Percentiles rank a stretch among this genome's conserved stretches.
Conservation (phyloP, 2,888 invertebrate genomes). For the Ellobium chinense region DNA sequence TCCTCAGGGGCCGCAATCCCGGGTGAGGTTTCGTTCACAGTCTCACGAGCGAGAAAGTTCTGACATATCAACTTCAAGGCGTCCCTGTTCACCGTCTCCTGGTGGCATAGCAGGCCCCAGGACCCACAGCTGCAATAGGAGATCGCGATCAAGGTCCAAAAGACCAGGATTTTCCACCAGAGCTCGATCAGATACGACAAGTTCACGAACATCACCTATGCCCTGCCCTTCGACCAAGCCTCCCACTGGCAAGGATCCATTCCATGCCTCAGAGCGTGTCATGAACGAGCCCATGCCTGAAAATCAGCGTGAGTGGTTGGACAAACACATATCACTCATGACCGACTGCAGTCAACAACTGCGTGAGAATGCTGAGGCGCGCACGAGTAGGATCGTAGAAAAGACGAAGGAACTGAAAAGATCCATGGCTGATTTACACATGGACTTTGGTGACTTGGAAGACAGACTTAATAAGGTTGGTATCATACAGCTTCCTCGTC, state of each 20-base stretch:
- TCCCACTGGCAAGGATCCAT: background rate
- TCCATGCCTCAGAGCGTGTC: conserved; percentile 18
- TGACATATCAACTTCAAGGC: too few species aligned
- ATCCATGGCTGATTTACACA: background rate
- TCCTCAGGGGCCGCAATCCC: too few species aligned
- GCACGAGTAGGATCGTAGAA: background rate
- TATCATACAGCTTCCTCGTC: too few species aligned
- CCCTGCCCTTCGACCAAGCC: background rate
- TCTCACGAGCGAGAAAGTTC: too few species aligned
- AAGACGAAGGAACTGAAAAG: background rate
- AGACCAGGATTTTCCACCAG: background rate
- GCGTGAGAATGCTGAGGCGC: conserved; percentile 20
- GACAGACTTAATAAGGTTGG: conserved; percentile 14
- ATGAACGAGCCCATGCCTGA: background rate
- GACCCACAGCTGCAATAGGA: background rate
- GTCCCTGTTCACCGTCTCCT: background rate
- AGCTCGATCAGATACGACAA: background rate
- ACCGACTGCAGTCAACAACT: conserved; percentile 11
- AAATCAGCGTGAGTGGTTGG: conserved; percentile 10
- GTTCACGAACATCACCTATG: background rate
- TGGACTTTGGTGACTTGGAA: background rate
- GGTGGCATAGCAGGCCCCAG: background rate
- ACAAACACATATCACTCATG: conserved; percentile 16
- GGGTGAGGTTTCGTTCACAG: too few species aligned
- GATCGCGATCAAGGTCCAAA: background rate